phyloP scores from a whole-genome alignment of 92 coral and sea anemone genomes.

The Phenganax stokvisi region DNA sequence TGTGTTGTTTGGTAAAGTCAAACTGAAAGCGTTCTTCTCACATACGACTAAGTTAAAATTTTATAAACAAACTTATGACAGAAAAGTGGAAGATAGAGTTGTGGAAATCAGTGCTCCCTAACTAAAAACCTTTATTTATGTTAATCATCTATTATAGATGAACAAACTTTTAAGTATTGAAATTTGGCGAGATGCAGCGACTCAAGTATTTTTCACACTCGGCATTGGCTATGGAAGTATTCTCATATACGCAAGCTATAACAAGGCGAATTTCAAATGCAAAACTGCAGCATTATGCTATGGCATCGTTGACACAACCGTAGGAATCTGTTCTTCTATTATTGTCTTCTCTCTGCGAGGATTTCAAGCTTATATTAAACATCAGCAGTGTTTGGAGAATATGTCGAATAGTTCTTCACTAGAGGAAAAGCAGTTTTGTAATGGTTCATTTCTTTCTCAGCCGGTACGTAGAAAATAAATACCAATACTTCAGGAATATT shows the following conservation, averaged over 20 bases:
- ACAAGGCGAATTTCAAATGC: conserved; percentile 26
- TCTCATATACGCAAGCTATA: conserved; percentile 83
- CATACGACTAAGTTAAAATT: neutral
- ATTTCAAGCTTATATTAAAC: conserved; percentile 22
- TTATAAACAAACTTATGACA: neutral
- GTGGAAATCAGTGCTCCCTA: neutral
- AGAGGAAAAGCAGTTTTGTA: neutral
- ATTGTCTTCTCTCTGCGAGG: conserved; percentile 33
- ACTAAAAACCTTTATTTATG: neutral
- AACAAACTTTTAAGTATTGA: conserved; percentile 72
- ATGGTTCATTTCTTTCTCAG: conserved; percentile 5
- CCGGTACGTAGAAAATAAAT: conserved; percentile 7
- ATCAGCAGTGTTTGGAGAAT: neutral
- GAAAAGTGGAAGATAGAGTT: too few relatives aligned
- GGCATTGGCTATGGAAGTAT: conserved; percentile 90
- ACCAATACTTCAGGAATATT: neutral
- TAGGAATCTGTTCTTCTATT: conserved; percentile 23
- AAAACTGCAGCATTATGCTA: conserved; percentile 22
- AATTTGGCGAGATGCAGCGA: conserved; percentile 97
- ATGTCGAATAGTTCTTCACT: neutral
- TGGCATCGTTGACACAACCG: conserved; percentile 15
- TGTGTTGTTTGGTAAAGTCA: neutral
- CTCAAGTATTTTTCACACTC: conserved; percentile 88
- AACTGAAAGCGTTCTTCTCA: neutral
- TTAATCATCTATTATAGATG: conserved; percentile 56